Evolutionary conservation across 2,797 vertebrate genomes (phyloP).

Genomic region (Petrocephalus schoutedeni): DNA sequence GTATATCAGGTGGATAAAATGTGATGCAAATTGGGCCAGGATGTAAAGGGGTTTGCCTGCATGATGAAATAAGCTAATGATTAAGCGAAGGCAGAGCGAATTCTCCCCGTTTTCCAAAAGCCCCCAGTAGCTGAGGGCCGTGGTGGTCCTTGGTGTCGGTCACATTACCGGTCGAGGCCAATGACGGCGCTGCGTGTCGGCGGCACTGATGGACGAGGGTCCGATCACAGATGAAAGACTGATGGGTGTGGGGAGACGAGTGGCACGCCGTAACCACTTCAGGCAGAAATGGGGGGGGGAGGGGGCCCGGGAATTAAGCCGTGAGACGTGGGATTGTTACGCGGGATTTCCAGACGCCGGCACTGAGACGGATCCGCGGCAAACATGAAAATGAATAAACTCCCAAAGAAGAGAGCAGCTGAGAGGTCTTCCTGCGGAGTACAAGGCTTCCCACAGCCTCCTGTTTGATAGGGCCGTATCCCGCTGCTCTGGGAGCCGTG

Average conservation of each 20-base stretch:
- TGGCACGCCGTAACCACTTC: background rate
- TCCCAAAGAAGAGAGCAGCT: background rate
- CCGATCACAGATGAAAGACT: constrained; percentile 8
- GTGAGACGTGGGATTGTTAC: background rate
- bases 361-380: background rate
- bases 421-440: background rate
- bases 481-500: background rate
- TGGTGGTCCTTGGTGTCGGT: background rate
- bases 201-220: background rate
- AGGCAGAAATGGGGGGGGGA: background rate
- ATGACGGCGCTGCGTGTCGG: background rate
- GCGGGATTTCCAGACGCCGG: background rate
- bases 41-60: background rate
- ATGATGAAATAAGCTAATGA: background rate
- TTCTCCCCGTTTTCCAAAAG: background rate
- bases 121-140: background rate
- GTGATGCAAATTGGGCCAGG: background rate
- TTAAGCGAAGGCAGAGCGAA: background rate
- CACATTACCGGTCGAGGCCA: background rate
- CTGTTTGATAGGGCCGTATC: background rate
- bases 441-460: background rate
- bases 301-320: background rate
- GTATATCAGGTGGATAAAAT: background rate
- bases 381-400: background rate
- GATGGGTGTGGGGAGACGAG: background rate